Conservation (phyloP, 2,797 vertebrate species). For the Aulostomus chinensis region DNA sequence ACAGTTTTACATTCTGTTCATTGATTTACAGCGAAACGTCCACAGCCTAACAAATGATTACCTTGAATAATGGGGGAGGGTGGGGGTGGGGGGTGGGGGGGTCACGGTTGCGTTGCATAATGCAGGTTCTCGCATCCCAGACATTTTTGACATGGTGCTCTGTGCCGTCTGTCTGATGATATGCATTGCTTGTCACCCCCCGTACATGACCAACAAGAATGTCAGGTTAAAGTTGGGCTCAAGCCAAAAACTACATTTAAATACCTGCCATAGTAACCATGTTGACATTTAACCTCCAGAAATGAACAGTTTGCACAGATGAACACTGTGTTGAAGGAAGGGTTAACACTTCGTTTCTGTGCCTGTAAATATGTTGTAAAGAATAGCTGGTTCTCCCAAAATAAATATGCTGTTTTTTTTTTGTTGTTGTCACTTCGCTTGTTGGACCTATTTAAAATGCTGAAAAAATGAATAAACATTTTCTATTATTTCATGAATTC, state of each 20-base stretch:
- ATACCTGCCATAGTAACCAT: constrained; percentile 4
- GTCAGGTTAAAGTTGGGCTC: constrained; percentile 31
- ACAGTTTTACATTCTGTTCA: constrained; percentile 9
- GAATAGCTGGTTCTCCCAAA: constrained; percentile 11
- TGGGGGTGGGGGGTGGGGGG: background rate
- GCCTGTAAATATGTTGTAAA: constrained; percentile 55
- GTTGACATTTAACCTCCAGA: constrained; percentile 16
- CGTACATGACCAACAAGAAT: constrained; percentile 42
- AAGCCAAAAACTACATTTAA: constrained; percentile 27
- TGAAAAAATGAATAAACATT: constrained; percentile 65
- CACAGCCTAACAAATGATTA: background rate
- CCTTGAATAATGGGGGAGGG: constrained; percentile 9
- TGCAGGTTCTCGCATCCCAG: constrained; percentile 20
- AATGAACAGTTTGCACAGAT: constrained; percentile 21
- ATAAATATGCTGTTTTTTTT: constrained; percentile 38
- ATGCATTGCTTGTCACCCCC: constrained; percentile 13
- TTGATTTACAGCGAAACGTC: constrained; percentile 18
- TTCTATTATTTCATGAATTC: constrained; percentile 27
- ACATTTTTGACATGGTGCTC: constrained; percentile 18
- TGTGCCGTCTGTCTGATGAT: constrained; percentile 37
- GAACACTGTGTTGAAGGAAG: constrained; percentile 2
- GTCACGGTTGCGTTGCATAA: constrained; percentile 11
- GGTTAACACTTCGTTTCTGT: constrained; percentile 19
- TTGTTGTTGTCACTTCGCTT: constrained; percentile 51
- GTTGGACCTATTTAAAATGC: constrained; percentile 63